Evolutionary conservation across 2,797 vertebrate genomes (phyloP).

Genomic region (Varecia variegata): DNA sequence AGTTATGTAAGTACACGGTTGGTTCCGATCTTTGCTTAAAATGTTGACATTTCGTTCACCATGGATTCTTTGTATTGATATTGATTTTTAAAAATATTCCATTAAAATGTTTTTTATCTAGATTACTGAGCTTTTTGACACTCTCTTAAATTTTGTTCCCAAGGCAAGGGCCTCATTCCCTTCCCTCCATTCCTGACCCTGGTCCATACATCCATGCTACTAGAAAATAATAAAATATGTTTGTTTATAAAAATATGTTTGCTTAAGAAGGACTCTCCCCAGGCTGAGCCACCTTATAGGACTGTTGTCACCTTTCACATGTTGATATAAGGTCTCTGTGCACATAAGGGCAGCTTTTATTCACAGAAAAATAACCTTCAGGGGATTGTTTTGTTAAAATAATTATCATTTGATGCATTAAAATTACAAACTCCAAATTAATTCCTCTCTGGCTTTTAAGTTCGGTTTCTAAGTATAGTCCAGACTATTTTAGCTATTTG

Average conservation of each 20-base stretch:
- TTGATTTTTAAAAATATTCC: not conserved
- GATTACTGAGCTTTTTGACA: not conserved
- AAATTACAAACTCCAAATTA: conserved; percentile 13
- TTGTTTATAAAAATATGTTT: not conserved
- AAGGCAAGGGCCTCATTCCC: not conserved
- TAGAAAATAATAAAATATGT: not conserved
- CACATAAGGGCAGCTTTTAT: not conserved
- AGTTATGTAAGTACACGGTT: not conserved
- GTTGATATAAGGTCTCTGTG: not conserved
- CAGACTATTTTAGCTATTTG: not conserved
- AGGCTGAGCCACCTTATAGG: not conserved
- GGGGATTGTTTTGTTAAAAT: not conserved
- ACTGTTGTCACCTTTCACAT: not conserved
- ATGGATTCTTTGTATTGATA: not conserved
- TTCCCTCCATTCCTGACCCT: not conserved
- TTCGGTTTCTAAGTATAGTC: not conserved
- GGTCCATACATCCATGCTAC: not conserved
- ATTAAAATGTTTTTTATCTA: not conserved
- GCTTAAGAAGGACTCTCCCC: not conserved
- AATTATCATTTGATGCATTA: not conserved
- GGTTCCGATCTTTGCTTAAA: not conserved
- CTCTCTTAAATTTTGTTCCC: not conserved
- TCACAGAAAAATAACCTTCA: not conserved
- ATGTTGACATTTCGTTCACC: not conserved
- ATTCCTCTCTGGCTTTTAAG: not conserved